Conservation (phyloP, 1,140 invertebrate genomes). For the Temnothorax curvispinosus region DNA sequence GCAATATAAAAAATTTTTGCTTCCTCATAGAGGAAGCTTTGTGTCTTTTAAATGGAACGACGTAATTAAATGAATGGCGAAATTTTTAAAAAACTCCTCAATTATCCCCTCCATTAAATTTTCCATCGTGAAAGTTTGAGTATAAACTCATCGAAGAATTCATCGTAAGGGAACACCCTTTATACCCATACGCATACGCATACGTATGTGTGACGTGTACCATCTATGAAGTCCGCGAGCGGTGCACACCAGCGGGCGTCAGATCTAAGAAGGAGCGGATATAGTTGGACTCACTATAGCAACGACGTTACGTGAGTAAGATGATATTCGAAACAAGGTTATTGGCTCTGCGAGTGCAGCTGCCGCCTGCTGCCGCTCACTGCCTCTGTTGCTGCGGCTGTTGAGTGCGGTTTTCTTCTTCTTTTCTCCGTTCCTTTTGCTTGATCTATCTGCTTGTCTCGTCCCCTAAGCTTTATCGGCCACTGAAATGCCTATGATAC, state of each 20-base stretch:
- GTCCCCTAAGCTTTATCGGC: constrained; percentile 13
- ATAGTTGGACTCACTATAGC: constrained; percentile 69
- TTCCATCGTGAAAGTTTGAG: background rate
- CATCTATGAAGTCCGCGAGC: constrained; percentile 43
- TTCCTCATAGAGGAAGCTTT: no score
- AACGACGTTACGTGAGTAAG: constrained; percentile 78
- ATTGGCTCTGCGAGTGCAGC: constrained; percentile 78
- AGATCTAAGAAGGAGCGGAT: constrained; percentile 66
- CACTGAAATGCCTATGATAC: background rate
- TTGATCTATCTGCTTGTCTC: constrained; percentile 7
- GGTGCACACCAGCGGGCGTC: constrained; percentile 56
- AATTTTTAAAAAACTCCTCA: background rate
- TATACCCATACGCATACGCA: constrained; percentile 16
- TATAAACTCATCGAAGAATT: background rate
- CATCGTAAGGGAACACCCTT: constrained; percentile 15
- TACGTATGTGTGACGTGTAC: constrained; percentile 29
- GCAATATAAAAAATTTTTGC: background rate
- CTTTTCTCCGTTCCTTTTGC: constrained; percentile 33
- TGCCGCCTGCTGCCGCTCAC: constrained; percentile 70
- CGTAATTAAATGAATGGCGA: background rate
- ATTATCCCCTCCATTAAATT: background rate
- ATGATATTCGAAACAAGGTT: constrained; percentile 82
- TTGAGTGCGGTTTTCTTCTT: constrained; percentile 52
- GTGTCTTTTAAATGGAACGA: background rate
- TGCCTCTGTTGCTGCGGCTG: constrained; percentile 74